Evolutionary conservation across 2,888 invertebrate genomes (phyloP).

Genomic region (Conus canariensis): DNA sequence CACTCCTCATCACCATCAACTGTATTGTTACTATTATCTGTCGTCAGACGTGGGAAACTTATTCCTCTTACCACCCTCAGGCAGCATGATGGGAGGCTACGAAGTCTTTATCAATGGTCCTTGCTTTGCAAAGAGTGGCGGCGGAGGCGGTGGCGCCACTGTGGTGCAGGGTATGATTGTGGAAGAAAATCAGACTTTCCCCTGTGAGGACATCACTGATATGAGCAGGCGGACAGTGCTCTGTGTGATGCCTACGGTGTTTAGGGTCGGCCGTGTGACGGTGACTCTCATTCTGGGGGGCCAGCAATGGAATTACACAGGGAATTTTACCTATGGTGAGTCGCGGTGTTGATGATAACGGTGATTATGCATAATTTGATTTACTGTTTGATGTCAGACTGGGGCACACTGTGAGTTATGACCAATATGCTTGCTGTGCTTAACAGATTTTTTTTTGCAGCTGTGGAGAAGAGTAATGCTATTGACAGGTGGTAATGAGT

Average conservation of each 20-base stretch:
- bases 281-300: slow-evolving; percentile 48
- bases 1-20: too few relatives aligned
- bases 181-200: slow-evolving; percentile 57
- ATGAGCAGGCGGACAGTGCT: slow-evolving; percentile 45
- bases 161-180: slow-evolving; percentile 53
- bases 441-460: too few relatives aligned
- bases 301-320: slow-evolving; percentile 54
- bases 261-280: slow-evolving; percentile 58
- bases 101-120: slow-evolving; percentile 60
- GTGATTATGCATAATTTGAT: background rate
- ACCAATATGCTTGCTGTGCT: background rate
- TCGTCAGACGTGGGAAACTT: slow-evolving; percentile 46
- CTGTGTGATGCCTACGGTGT: slow-evolving; percentile 63
- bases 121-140: slow-evolving; percentile 53
- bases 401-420: background rate
- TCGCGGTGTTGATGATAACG: background rate
- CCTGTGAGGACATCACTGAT: slow-evolving; percentile 49
- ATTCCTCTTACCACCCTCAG: slow-evolving; percentile 51
- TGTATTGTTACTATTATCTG: background rate
- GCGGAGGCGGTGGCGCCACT: background rate
- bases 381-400: background rate
- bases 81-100: slow-evolving; percentile 64
- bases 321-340: slow-evolving; percentile 44
- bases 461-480: too few relatives aligned
- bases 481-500: too few relatives aligned